Evolutionary conservation across 1,140 invertebrate species (phyloP), one percentile per base, ranked within the genome.

Genomic region (Gerris buenoi): DNA sequence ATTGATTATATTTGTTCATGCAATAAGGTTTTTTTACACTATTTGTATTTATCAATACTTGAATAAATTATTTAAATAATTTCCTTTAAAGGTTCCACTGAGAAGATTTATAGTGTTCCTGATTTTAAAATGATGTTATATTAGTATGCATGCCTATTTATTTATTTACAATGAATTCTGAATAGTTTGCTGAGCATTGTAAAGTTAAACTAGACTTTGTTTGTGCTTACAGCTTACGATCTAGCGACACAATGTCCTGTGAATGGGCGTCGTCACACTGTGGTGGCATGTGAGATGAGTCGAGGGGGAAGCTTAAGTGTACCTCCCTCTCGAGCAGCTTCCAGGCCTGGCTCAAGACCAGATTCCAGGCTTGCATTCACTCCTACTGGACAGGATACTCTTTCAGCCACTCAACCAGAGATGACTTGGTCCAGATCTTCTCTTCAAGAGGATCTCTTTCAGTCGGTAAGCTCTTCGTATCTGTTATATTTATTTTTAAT

Each of bases 231-330:
- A 87, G 88, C 88, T 64, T 90, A 90, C 73, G 89, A 91, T 77
- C 76, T 91, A 74, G 88, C 88, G 64, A 89, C 87, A 18, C 87
- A 89, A 72, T 88, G 87, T 75, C 86, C 86, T 65, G 85, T 84
- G 56, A 85, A 83, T 2, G 81, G 83, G 73, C 81, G 87, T n/a
- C 84, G 87, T 33, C 88, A 90, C 75, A 86, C 88, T 0, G 82
- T 88, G 15, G 82, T 81, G 10, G 80, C 80, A 69, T 83, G 79
- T 75, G 80, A 82, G 66, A 78, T 78, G 73, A 76, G 78, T 75
- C 73, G 79, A 28, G 72, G 75, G 10, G 82, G 81, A 0, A 81
- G 80, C 27, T 82, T 87, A 59, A 89, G 87, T 2, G 79, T 89
- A 68, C 88, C 88, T 27, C 86, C 88, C 71, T 88, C 87, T 1